These are phyloP conservation scores for Drosophila virilis DNA, from an alignment of 1,140 invertebrate genomes.

Conservation along the genomic window DNA sequence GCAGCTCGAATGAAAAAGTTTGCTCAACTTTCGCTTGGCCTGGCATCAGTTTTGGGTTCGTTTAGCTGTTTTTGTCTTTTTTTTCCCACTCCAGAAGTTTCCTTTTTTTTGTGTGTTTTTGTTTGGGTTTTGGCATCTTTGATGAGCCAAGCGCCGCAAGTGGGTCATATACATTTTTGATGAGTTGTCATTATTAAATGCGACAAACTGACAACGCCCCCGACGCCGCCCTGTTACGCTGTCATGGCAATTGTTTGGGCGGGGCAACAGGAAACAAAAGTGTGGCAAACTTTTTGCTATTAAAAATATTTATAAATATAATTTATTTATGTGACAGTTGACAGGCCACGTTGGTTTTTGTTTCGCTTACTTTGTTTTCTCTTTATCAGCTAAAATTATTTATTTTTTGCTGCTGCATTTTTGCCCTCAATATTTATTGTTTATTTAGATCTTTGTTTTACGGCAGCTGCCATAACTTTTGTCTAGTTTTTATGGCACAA, in stretches of 20 bases:
- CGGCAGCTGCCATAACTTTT: slow-evolving; percentile 25
- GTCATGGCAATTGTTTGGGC: slow-evolving; percentile 41
- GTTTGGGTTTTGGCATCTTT: slow-evolving; percentile 56
- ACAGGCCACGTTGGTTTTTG: slow-evolving; percentile 51
- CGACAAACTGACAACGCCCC: slow-evolving; percentile 38
- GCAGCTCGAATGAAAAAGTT: slow-evolving; percentile 62
- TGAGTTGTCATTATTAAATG: slow-evolving; percentile 81
- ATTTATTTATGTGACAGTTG: slow-evolving; percentile 79
- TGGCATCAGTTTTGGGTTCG: slow-evolving; percentile 37
- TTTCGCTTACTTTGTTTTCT: slow-evolving; percentile 22
- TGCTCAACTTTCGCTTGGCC: slow-evolving; percentile 47
- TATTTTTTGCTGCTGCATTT: slow-evolving; percentile 10
- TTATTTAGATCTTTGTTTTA: slow-evolving; percentile 47
- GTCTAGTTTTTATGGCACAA: slow-evolving; percentile 34
- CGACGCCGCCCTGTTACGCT: background rate
- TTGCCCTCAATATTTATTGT: slow-evolving; percentile 36
- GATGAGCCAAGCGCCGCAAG: slow-evolving; percentile 56
- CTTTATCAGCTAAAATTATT: slow-evolving; percentile 48
- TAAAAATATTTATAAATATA: slow-evolving; percentile 62
- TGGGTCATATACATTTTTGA: slow-evolving; percentile 82
- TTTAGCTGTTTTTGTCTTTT: slow-evolving; percentile 32
- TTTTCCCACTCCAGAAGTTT: slow-evolving; percentile 16
- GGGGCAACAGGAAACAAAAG: slow-evolving; percentile 33
- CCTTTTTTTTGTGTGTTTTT: slow-evolving; percentile 38
- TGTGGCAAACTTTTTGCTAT: slow-evolving; percentile 50